These are phyloP conservation scores for Hydractinia symbiolongicarpus DNA, from an alignment of 30 jellyfish, hydroid and myxozoan species.

Conservation along the genomic window DNA sequence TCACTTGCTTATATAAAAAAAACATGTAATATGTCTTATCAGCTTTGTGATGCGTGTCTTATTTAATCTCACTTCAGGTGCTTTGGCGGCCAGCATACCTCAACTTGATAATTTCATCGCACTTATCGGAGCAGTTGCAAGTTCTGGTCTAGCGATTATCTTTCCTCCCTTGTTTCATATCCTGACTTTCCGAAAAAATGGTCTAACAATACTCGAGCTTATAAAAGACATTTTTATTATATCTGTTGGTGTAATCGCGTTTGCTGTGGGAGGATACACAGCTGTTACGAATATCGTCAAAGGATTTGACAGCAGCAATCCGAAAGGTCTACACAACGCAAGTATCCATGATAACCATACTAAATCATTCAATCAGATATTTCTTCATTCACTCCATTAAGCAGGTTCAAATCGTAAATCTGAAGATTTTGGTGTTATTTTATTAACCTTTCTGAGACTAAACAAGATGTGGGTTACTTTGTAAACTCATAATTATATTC, in stretches of 20 bases:
- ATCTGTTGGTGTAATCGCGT: constrained; percentile 59
- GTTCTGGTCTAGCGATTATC: constrained; percentile 91
- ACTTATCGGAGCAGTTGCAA: constrained; percentile 85
- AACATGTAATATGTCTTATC: not conserved
- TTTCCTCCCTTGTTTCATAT: constrained; percentile 91
- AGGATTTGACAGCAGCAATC: constrained; percentile 45
- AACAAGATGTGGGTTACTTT: no score
- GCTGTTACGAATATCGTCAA: constrained; percentile 61
- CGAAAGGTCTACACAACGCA: not conserved
- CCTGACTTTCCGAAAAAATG: constrained; percentile 74
- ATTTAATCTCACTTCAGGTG: constrained; percentile 42
- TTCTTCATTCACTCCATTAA: no score
- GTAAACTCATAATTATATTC: no score
- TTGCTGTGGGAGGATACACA: constrained; percentile 70
- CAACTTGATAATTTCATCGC: constrained; percentile 88
- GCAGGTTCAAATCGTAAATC: no score
- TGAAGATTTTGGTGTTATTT: no score
- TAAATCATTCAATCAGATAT: no score
- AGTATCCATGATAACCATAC: not conserved
- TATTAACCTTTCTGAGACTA: no score
- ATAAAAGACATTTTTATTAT: constrained; percentile 59
- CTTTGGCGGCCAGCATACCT: constrained; percentile 88
- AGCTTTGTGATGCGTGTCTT: not conserved
- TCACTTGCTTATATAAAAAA: not conserved
- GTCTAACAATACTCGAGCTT: constrained; percentile 40